phyloP scores from a whole-genome alignment of 2,113 vertebrate genomes.

The Alectura lathami region DNA sequence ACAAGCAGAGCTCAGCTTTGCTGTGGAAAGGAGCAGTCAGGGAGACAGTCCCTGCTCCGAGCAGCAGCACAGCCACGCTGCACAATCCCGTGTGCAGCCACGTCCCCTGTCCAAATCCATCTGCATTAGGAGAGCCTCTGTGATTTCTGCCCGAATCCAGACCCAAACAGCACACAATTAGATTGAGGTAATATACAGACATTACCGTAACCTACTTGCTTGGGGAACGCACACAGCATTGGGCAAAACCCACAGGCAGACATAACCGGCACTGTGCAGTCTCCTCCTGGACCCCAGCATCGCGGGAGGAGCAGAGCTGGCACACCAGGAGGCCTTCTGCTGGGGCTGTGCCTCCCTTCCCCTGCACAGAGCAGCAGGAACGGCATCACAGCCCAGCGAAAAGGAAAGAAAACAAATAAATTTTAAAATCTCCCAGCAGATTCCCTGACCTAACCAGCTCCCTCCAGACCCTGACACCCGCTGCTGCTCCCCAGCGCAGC shows the following conservation, averaged over 20 bases:
- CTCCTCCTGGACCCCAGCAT: background rate
- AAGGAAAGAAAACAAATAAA: background rate
- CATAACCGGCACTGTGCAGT: background rate
- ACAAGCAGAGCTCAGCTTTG: background rate
- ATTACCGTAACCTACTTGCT: background rate
- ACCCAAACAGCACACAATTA: background rate
- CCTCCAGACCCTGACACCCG: background rate
- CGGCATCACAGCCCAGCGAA: background rate
- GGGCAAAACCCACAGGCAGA: background rate
- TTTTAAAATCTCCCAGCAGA: background rate
- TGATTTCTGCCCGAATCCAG: background rate
- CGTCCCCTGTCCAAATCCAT: background rate
- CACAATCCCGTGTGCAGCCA: background rate
- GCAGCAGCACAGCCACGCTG: background rate
- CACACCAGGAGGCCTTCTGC: too few relatives aligned
- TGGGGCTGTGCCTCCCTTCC: background rate
- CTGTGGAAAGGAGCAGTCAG: background rate
- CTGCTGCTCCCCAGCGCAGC: background rate
- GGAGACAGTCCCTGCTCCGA: background rate
- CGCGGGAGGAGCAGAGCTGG: background rate
- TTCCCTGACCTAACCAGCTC: background rate
- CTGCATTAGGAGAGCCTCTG: background rate
- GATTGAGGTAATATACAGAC: background rate
- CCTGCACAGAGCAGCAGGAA: background rate
- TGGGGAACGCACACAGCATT: accelerated